phyloP scores from a whole-genome alignment of 2,113 vertebrate species.

The Steatornis caripensis region DNA sequence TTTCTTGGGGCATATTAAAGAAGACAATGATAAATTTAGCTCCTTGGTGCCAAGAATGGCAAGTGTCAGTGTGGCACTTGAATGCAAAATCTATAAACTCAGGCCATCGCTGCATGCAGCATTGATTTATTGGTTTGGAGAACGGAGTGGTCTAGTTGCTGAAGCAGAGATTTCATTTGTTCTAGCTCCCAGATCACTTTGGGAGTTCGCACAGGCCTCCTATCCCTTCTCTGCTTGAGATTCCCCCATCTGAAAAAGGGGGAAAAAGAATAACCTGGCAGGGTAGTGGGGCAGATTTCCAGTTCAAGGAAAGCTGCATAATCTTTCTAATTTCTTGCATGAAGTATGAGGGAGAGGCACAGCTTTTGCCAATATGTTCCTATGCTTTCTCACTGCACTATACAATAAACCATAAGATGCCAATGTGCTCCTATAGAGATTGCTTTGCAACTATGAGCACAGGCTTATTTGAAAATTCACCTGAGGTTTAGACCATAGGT shows the following conservation, averaged over 20 bases:
- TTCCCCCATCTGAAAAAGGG: background rate
- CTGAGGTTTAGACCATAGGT: background rate
- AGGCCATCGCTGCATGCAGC: background rate
- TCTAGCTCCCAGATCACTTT: background rate
- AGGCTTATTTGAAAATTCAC: constrained; percentile 29
- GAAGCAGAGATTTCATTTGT: background rate
- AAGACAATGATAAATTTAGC: constrained; percentile 19
- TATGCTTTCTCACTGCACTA: background rate
- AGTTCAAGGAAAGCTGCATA: background rate
- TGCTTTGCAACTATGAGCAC: background rate
- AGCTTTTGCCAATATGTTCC: background rate
- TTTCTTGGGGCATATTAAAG: background rate
- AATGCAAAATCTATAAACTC: background rate
- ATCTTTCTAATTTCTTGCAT: background rate
- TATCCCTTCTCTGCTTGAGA: background rate
- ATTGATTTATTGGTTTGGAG: background rate
- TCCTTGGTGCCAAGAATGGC: background rate
- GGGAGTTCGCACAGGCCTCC: background rate
- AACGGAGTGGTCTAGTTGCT: background rate
- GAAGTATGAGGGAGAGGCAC: background rate
- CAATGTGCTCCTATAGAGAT: background rate
- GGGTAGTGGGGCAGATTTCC: background rate
- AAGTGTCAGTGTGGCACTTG: background rate
- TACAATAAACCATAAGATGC: background rate
- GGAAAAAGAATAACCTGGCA: background rate